Evolutionary conservation across 1,140 invertebrate genomes (phyloP), one percentile per base, ranked within the genome.

Genomic region (Aphaenogaster ashmeadi): DNA sequence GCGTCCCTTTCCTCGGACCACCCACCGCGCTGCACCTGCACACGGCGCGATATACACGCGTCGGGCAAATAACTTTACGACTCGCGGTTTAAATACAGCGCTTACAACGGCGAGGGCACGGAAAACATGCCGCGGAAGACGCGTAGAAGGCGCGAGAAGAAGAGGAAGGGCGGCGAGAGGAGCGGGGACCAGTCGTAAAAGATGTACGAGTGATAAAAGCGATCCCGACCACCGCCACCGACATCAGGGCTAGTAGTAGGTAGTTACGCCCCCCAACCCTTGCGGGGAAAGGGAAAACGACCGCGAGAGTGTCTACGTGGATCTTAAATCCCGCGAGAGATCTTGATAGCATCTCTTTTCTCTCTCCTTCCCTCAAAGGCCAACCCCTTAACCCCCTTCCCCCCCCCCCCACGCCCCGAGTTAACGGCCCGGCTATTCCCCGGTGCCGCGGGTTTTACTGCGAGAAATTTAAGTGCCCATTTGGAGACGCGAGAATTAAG

Each of bases 141-240:
- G 27, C 21, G 36, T 44, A 27, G 52, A 18, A 41, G 54, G 75
- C 81, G 50, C 41, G 27, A 71, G 33, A 33, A 36, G 33, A 38
- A 9, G 13, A 47, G 38, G 36, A 21, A 67, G 71, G n/a, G 52
- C 21, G 66, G 54, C 38, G 87, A 74, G 86, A 41, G 54, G 86
- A 79, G 62, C 52, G 78, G 27, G 85, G 85, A 89, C 74, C 75
- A 72, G 84, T 94, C 93, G 72, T 92, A 93, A 94, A 94, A 93
- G 93, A 92, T 90, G 87, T 91, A 91, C 90, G 92, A 88, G 90
- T 92, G 91, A 93, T 94, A 94, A 94, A 94, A 94, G 89, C 86
- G 80, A 79, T 88, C 75, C 81, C 69, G 60, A 52, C 66, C 78
- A 60, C 75, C 71, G 66, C 67, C 47, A 71, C 72, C 75, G 56